Evolutionary conservation across 2,113 vertebrate genomes (phyloP).

Genomic region (Pristiophorus japonicus): DNA sequence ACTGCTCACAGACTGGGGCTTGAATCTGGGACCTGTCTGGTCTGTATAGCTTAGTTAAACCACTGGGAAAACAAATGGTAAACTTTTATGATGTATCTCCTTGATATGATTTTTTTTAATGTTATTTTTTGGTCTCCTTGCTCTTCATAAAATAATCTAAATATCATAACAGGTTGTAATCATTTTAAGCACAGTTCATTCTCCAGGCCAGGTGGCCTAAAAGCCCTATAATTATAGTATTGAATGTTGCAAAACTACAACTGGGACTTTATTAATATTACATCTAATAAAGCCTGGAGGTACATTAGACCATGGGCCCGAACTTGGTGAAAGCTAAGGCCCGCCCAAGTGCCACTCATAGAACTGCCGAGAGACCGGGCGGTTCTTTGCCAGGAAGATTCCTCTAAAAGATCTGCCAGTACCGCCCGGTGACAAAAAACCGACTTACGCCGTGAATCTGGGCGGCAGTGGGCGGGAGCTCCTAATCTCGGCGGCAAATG

Average conservation of each 20-base stretch:
- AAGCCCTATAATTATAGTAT: not conserved
- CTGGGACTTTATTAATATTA: not conserved
- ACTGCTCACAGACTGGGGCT: not conserved
- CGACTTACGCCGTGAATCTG: too few species aligned
- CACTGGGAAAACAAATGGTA: not conserved
- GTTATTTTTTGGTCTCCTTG: not conserved
- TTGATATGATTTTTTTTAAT: not conserved
- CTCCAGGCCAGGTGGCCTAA: not conserved
- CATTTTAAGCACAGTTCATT: not conserved
- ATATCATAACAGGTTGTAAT: not conserved
- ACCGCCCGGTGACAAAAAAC: too few species aligned
- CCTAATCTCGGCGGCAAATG: too few species aligned
- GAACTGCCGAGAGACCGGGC: too few species aligned
- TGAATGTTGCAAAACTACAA: not conserved
- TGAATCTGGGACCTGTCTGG: not conserved
- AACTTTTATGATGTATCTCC: not conserved
- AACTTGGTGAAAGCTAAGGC: too few species aligned
- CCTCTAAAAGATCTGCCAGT: too few species aligned
- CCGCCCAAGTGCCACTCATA: too few species aligned
- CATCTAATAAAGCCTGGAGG: not conserved
- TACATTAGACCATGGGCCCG: too few species aligned
- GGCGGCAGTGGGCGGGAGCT: too few species aligned
- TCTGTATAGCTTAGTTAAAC: not conserved
- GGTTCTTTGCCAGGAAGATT: too few species aligned
- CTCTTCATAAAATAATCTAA: not conserved